phyloP scores from a whole-genome alignment of 2,113 vertebrate species.

The Phocoena phocoena region DNA sequence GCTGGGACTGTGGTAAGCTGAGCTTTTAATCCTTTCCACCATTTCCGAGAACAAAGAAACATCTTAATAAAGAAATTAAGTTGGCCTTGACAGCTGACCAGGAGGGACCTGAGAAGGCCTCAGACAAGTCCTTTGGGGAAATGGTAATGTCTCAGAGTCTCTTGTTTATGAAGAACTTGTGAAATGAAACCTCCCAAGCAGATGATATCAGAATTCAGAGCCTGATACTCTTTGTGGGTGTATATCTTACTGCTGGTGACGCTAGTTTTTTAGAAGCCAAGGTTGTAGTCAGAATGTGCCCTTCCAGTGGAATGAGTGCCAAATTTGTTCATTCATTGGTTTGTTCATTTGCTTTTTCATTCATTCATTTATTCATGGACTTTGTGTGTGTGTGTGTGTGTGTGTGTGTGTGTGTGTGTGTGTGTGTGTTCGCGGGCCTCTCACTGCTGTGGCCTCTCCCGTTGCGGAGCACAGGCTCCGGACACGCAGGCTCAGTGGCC shows the following conservation, averaged over 20 bases:
- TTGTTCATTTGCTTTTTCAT: background rate
- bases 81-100: background rate
- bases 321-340: background rate
- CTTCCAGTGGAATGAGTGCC: background rate
- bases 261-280: background rate
- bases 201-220: background rate
- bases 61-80: constrained; percentile 4
- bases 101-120: background rate
- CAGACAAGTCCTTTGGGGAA: background rate
- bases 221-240: background rate
- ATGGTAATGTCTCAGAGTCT: background rate
- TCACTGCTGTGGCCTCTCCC: too few relatives aligned
- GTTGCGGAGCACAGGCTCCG: too few relatives aligned
- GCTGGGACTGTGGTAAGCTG: background rate
- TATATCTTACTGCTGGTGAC: background rate
- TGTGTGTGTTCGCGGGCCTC: too few relatives aligned
- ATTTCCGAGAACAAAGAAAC: constrained; percentile 4
- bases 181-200: background rate
- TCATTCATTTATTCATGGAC: background rate
- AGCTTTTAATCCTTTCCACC: background rate
- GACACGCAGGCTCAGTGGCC: too few relatives aligned
- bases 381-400: too few relatives aligned
- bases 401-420: too few relatives aligned
- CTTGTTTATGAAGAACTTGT: background rate
- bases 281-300: background rate